These are phyloP conservation scores for Diceros bicornis DNA, from an alignment of 2,797 vertebrate genomes.

Conservation along the genomic window DNA sequence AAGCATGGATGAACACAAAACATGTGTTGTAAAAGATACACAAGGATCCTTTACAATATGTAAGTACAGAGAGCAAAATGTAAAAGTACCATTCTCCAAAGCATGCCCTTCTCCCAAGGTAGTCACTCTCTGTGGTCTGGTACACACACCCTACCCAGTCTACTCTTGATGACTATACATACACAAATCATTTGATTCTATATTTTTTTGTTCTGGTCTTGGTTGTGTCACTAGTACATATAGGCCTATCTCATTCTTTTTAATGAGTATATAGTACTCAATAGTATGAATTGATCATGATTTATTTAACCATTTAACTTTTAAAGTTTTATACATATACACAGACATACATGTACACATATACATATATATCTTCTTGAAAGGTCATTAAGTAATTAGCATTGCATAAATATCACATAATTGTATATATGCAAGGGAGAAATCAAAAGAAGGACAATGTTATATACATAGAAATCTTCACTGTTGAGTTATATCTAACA, in stretches of 20 bases:
- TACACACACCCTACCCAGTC: neutral
- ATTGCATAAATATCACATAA: constrained; percentile 26
- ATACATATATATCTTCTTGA: neutral
- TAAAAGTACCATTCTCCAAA: neutral
- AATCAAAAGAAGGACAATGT: neutral
- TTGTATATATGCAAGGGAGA: neutral
- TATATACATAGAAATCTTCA: neutral
- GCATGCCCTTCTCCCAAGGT: neutral
- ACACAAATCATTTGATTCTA: neutral
- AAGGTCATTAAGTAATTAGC: constrained; percentile 32
- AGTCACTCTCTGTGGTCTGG: neutral
- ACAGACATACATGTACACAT: neutral
- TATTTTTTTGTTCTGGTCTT: neutral
- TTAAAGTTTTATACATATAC: neutral
- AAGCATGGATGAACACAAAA: constrained; percentile 8
- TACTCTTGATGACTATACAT: neutral
- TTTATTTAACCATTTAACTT: neutral
- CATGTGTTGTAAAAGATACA: neutral
- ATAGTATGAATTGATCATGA: neutral
- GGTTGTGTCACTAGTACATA: neutral
- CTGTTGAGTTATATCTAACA: neutral
- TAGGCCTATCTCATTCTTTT: neutral
- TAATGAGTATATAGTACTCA: neutral
- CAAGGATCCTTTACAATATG: neutral
- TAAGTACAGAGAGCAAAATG: neutral